These are phyloP conservation scores for Dolichallabes microphthalmus DNA, from an alignment of 2,113 vertebrate species.

Conservation along the genomic window DNA sequence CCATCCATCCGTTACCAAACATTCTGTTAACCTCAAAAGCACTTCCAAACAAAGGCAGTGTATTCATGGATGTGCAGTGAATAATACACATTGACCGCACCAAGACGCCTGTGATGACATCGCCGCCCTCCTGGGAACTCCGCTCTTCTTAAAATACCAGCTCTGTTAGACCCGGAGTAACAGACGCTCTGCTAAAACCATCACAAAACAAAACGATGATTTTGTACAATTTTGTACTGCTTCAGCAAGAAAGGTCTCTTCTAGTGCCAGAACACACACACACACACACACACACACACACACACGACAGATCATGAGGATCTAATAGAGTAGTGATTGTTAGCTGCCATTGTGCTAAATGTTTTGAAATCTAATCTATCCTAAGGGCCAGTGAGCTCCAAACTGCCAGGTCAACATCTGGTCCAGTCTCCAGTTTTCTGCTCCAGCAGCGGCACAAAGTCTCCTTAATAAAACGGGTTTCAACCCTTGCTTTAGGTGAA, in stretches of 20 bases:
- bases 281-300: background rate
- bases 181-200: background rate
- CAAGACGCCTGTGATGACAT: background rate
- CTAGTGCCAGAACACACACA: background rate
- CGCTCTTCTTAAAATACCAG: background rate
- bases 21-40: background rate
- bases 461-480: background rate
- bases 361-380: slow-evolving; percentile 24
- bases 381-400: background rate
- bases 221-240: background rate
- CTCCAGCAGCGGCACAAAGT: background rate
- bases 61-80: background rate
- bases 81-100: background rate
- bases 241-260: background rate
- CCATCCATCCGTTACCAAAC: too few species aligned
- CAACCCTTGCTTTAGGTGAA: background rate
- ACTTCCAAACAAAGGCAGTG: slow-evolving; percentile 2
- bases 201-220: background rate
- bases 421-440: background rate
- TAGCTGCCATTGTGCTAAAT: background rate
- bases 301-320: slow-evolving; percentile 10
- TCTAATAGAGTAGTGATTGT: background rate
- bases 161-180: background rate
- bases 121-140: background rate
- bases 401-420: background rate